A percentile compares a stretch with the other conserved stretches of the same genome.
Evolutionary conservation across 2,888 invertebrate species (phyloP).

Genomic region (Drosophila mercatorum): DNA sequence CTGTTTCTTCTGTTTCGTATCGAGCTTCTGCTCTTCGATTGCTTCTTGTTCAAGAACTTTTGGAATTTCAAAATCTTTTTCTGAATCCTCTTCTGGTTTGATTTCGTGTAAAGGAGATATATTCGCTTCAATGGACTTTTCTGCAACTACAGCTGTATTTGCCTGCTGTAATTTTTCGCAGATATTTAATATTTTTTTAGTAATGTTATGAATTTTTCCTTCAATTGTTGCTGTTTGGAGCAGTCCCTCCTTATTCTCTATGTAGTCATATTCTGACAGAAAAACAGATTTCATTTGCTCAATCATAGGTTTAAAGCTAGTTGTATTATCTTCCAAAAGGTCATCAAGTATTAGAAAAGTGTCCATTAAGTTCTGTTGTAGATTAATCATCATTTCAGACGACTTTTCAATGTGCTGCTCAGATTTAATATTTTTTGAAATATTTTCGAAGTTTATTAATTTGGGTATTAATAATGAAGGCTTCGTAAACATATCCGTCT

Average conservation of each 20-base stretch:
- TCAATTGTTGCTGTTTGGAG: constrained; percentile 30
- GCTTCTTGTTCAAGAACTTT: constrained; percentile 22
- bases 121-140: not conserved
- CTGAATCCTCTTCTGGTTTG: constrained; percentile 1
- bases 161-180: constrained; percentile 41
- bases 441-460: constrained; percentile 52
- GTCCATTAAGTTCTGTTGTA: constrained; percentile 81
- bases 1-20: constrained; percentile 29
- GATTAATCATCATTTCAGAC: constrained; percentile 71
- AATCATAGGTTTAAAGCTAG: constrained; percentile 37
- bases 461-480: constrained; percentile 55
- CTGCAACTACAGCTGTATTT: not conserved
- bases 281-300: constrained; percentile 58
- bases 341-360: constrained; percentile 79
- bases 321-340: constrained; percentile 41
- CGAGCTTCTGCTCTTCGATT: constrained; percentile 19
- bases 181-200: constrained; percentile 45
- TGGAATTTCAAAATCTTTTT: constrained; percentile 34
- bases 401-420: constrained; percentile 61
- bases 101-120: too few species aligned
- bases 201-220: constrained; percentile 46
- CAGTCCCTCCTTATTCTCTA: constrained; percentile 45
- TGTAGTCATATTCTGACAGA: constrained; percentile 61
- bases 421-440: constrained; percentile 46
- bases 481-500: constrained; percentile 51